Evolutionary conservation across 2,797 vertebrate genomes (phyloP), one percentile per base, ranked within the genome.

Genomic region (Molossus molossus): DNA sequence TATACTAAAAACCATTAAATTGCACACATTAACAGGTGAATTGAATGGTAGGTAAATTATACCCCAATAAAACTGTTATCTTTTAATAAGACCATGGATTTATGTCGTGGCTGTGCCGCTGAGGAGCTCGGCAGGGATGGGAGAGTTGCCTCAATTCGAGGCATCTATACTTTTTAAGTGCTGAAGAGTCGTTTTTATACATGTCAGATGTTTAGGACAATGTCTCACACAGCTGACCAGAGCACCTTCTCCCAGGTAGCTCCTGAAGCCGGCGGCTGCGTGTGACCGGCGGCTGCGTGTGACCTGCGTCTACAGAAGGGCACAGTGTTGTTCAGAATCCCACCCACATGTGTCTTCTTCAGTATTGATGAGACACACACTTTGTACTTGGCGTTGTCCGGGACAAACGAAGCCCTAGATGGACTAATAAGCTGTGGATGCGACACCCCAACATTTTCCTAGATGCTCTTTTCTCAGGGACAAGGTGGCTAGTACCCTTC

Each of bases 231-330:
- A 50, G 37, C 6, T 40, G 81, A 58, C 29, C 20, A 17, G 62
- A 60, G 53, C 13, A 45, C 29, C 79, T 27, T 45, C 55, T 64
- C 62, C 40, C 6, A 17, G 60, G 12, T 48, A 15, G 29, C 55
- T 80, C 40, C 58, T 70, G 17, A 62, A 55, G 45, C 50, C 10
- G 6, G 48, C 4, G 13, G 9, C 55, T 48, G n/a, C 1, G 9
- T 3, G 1, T 53, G 20, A 75, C 21, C 13, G 6, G 48, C 4
- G 13, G 9, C 55, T 48, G n/a, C 1, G 9, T 3, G 1, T 53
- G 20, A 75, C 21, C 13, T 11, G 17, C 12, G 7, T 53, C 67
- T 53, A 55, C 15, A 57, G 57, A 64, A 70, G 14, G 15, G 23
- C 1, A 64, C 0, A 9, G 69, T 11, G 9, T 3, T 45, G 55